phyloP scores from a whole-genome alignment of 2,888 invertebrate genomes.

The Drosophila neutralis region DNA sequence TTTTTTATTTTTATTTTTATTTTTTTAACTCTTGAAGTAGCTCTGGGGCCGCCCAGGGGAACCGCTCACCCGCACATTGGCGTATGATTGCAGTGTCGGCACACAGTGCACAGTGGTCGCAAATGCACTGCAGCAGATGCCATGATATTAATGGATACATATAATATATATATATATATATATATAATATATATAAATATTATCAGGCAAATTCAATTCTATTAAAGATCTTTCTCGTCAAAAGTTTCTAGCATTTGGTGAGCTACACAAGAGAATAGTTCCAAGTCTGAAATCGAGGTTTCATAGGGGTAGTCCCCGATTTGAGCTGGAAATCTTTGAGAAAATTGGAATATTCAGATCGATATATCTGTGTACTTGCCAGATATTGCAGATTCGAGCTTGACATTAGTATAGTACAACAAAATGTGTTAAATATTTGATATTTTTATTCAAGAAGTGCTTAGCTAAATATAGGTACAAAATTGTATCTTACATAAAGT shows the following conservation, averaged over 20 bases:
- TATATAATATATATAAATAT: background rate
- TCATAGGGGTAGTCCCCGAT: background rate
- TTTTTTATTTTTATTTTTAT: constrained; percentile 8
- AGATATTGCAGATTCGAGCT: background rate
- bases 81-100: constrained; percentile 68
- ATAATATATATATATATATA: background rate
- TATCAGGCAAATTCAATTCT: too few relatives aligned
- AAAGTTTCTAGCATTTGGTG: background rate
- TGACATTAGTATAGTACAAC: background rate
- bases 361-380: background rate
- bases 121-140: background rate
- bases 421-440: background rate
- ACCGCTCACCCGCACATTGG: constrained; percentile 51
- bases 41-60: constrained; percentile 20
- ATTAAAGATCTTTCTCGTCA: background rate
- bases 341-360: background rate
- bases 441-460: background rate
- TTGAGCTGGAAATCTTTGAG: background rate
- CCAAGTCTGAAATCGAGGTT: background rate
- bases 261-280: background rate
- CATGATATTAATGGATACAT: background rate
- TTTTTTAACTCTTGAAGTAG: constrained; percentile 4
- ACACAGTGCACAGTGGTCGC: constrained; percentile 54
- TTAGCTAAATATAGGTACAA: background rate
- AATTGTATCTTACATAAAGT: background rate